Evolutionary conservation across 1,140 invertebrate species (phyloP).

Genomic region (Gryllus bimaculatus): DNA sequence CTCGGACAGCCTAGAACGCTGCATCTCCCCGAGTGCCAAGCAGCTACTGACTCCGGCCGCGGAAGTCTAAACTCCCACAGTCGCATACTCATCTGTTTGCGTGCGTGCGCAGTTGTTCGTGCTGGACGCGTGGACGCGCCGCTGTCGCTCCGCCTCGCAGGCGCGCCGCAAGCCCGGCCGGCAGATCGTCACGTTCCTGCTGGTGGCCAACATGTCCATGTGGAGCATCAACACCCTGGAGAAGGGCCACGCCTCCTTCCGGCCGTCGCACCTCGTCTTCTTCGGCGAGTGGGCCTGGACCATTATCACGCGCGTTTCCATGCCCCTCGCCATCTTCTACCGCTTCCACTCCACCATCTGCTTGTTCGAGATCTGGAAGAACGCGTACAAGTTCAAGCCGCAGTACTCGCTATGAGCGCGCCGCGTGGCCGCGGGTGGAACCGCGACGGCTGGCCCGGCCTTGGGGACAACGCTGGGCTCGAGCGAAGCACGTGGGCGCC

Average conservation of each 20-base stretch:
- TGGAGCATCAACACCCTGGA: conserved; percentile 79
- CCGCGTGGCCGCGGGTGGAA: too few relatives aligned
- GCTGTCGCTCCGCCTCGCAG: conserved; percentile 49
- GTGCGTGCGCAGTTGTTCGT: conserved; percentile 37
- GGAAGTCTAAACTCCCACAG: too few relatives aligned
- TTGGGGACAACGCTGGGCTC: too few relatives aligned
- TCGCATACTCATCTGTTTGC: too few relatives aligned
- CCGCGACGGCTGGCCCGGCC: too few relatives aligned
- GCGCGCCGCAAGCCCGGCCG: conserved; percentile 64
- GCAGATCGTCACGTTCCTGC: conserved; percentile 72
- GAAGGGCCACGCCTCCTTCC: conserved; percentile 69
- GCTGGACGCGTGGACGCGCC: conserved; percentile 67
- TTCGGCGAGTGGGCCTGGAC: conserved; percentile 80
- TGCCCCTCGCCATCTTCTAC: conserved; percentile 80
- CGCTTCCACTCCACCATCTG: conserved; percentile 73
- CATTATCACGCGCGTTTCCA: conserved; percentile 74
- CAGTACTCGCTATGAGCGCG: too few relatives aligned
- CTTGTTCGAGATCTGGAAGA: conserved; percentile 72
- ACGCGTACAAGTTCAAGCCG: conserved; percentile 41
- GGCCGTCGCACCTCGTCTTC: conserved; percentile 66
- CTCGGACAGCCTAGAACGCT: too few relatives aligned
- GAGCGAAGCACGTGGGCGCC: too few relatives aligned
- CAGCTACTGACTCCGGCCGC: too few relatives aligned
- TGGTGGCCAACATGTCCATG: conserved; percentile 76
- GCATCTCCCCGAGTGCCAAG: too few relatives aligned